Conservation (phyloP, 1,140 invertebrate genomes). For the Achatina immaculata region DNA sequence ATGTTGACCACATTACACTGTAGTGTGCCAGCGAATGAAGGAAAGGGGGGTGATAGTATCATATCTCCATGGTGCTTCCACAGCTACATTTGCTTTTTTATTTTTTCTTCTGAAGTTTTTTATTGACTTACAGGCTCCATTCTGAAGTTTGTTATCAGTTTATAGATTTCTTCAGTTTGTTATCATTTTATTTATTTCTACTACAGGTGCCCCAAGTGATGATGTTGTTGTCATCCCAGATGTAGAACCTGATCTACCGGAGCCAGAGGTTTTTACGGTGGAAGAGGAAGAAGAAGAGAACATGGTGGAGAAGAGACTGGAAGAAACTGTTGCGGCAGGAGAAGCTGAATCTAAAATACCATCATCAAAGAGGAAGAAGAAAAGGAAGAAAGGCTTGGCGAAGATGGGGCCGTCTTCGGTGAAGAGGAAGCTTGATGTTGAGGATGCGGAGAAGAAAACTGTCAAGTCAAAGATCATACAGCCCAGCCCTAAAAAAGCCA, state of each 20-base stretch:
- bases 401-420: background rate
- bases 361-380: background rate
- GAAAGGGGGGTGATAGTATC: too few relatives aligned
- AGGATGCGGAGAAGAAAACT: background rate
- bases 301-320: background rate
- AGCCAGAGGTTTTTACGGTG: slow-evolving; percentile 4
- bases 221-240: slow-evolving; percentile 16
- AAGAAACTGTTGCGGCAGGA: background rate
- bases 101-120: too few relatives aligned
- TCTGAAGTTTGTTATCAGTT: too few relatives aligned
- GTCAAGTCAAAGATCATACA: background rate
- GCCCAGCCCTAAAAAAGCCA: background rate
- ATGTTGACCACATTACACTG: too few relatives aligned
- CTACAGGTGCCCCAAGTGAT: background rate
- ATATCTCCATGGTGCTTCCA: too few relatives aligned
- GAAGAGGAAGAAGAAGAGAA: background rate
- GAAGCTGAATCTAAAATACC: background rate
- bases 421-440: background rate
- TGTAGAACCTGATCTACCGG: slow-evolving; percentile 4
- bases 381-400: background rate
- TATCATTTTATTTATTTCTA: background rate
- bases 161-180: too few relatives aligned
- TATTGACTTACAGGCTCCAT: too few relatives aligned
- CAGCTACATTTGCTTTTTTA: too few relatives aligned
- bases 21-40: too few relatives aligned